These are phyloP conservation scores for Bungarus multicinctus DNA, from an alignment of 2,113 vertebrate species.

Conservation along the genomic window DNA sequence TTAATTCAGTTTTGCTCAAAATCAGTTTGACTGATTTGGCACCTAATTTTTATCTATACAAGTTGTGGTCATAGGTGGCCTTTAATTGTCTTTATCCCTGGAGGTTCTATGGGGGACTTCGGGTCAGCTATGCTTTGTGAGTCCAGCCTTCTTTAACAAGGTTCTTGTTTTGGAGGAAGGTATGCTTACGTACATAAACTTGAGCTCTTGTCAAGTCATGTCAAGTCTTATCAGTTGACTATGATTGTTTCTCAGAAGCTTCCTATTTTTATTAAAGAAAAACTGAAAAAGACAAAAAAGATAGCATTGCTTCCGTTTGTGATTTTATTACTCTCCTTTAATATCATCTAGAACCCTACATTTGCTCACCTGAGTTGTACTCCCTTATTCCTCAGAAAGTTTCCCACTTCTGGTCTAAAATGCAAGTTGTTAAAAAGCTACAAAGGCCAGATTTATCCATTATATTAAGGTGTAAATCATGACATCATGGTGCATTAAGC, in stretches of 20 bases:
- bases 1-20: too few relatives aligned
- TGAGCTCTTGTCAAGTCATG: too few relatives aligned
- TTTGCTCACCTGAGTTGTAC: background rate
- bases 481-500: background rate
- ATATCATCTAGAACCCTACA: background rate
- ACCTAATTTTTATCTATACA: background rate
- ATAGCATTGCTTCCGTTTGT: background rate
- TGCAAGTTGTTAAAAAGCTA: background rate
- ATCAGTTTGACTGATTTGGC: background rate
- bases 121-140: background rate
- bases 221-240: background rate
- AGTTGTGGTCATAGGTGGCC: background rate
- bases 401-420: background rate
- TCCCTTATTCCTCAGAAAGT: background rate
- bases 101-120: background rate
- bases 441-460: background rate
- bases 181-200: background rate
- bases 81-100: background rate
- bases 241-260: background rate
- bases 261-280: background rate
- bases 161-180: background rate
- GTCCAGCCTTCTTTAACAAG: background rate
- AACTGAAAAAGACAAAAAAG: background rate
- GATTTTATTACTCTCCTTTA: background rate
- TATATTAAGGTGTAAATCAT: background rate